These are phyloP conservation scores for Tinamus guttatus DNA, from an alignment of 2,113 vertebrate genomes.

Conservation along the genomic window DNA sequence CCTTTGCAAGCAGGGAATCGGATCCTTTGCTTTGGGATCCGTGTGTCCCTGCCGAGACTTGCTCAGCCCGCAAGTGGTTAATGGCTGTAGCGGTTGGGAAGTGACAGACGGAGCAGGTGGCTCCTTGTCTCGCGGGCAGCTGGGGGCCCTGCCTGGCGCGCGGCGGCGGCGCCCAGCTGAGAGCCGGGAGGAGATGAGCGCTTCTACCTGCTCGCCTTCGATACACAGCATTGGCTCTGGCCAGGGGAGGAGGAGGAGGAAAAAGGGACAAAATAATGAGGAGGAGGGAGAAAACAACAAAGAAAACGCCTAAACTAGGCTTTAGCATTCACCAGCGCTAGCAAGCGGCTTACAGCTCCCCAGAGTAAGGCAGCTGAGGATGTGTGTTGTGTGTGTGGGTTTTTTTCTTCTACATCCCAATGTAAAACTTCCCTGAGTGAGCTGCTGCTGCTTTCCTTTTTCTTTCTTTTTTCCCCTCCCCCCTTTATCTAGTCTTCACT, in stretches of 20 bases:
- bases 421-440: background rate
- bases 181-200: too few species aligned
- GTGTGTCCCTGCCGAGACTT: accelerated
- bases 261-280: too few species aligned
- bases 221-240: background rate
- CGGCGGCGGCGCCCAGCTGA: background rate
- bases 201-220: background rate
- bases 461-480: background rate
- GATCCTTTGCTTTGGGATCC: background rate
- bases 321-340: background rate
- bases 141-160: background rate
- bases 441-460: background rate
- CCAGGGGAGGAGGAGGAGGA: background rate
- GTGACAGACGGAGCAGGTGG: conserved; percentile 24
- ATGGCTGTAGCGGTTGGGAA: background rate
- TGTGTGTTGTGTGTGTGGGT: background rate
- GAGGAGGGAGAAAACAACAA: too few species aligned
- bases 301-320: background rate
- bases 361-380: background rate
- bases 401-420: background rate
- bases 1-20: background rate
- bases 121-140: background rate
- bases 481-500: background rate
- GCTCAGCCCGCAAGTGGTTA: background rate
- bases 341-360: background rate